Evolutionary conservation across 2,113 vertebrate species (phyloP), one percentile per base, ranked within the genome.

Genomic region (Stomatorhinus ivindoensis): DNA sequence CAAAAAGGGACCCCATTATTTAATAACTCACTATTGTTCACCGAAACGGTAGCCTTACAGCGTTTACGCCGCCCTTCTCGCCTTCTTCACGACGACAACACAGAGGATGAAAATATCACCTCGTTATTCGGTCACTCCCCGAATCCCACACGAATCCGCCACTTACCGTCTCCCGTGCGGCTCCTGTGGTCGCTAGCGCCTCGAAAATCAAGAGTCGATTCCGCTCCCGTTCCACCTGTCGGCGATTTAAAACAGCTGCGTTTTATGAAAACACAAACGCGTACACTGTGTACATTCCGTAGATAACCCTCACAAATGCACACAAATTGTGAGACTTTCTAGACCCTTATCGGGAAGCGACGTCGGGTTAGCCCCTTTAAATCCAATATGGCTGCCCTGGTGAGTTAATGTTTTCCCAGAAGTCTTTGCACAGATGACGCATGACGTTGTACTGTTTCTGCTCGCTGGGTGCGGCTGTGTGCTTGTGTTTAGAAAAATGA

Each of bases 351-450:
- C 48, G 8, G 21, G 6, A 80, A 42, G 46, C 31, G 2, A 27
- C 15, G 15, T 58, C 24, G 69, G 65, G 3, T 5, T 24, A 87
- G 86, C 80, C 90, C 88, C 90, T 91, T 91, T 91, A 91, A 89
- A 91, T 91, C 90, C 85, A 91, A 91, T 51, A 91, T 88, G 90
- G 51, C 53, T 8, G 8, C 90, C 44, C 31, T 3, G 24, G 73
- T n/a, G 21, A 39, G 44, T 44, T 50, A 53, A 48, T 42, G 46
- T 39, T 17, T 42, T 88, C 90, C 90, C 90, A 86, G 42, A 55
- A 89, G 53, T 19, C 90, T 89, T 86, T 89, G 90, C 88, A 19
- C 42, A 24, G 31, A 39, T 21, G 85, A n/a, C 47, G 44, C 13
- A 88, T 90, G 80, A 90, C 90, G 90, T 88, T n/a, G 46, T 51